A percentile compares a stretch with the other conserved stretches of the same genome.
phyloP scores from a whole-genome alignment of 2,797 vertebrate species.

The Atherinosoma microstoma region DNA sequence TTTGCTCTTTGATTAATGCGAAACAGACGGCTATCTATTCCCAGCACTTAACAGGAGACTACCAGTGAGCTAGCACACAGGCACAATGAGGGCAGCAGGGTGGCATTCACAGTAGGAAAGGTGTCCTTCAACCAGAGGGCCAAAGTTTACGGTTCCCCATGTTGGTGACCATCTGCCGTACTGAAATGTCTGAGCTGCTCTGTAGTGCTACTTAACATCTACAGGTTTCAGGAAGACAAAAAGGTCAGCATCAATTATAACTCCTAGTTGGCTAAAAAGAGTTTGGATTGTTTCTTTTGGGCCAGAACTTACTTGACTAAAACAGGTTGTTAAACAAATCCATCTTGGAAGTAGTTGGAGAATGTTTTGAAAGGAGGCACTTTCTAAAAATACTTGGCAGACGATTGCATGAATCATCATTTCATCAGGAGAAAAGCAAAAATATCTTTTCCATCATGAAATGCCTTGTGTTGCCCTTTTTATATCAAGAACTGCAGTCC shows the following conservation, averaged over 20 bases:
- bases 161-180: conserved; percentile 36
- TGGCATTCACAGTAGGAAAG: conserved; percentile 5
- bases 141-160: conserved; percentile 29
- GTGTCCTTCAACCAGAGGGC: conserved; percentile 49
- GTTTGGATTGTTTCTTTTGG: not conserved
- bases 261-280: not conserved
- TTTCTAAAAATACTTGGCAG: not conserved
- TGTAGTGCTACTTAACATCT: not conserved
- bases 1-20: conserved; percentile 65
- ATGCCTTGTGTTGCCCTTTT: not conserved
- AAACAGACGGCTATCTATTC: conserved; percentile 55
- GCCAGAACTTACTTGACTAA: no score
- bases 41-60: conserved; percentile 33
- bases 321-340: not conserved
- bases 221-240: conserved; percentile 2
- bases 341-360: not conserved
- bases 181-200: conserved; percentile 9
- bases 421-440: not conserved
- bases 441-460: not conserved
- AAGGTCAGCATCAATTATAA: not conserved
- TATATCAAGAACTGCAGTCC: not conserved
- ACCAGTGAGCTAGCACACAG: not conserved
- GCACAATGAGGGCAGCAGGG: conserved; percentile 18
- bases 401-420: not conserved
- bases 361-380: not conserved